Evolutionary conservation across 1,140 invertebrate genomes (phyloP), one percentile per base, ranked within the genome.

Genomic region (Drosophila malerkotliana): DNA sequence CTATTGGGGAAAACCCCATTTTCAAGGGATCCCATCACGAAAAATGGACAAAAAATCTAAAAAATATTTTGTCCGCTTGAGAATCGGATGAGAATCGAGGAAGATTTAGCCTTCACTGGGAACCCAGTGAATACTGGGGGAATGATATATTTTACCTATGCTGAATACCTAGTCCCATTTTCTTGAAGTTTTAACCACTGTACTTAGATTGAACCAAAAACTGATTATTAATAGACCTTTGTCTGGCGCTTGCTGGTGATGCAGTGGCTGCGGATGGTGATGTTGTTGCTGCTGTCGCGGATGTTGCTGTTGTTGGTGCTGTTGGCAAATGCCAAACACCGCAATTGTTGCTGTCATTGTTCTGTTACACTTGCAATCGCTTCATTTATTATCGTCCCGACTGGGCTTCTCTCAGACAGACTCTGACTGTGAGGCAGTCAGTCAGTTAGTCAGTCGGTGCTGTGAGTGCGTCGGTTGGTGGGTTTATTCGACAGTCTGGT

Each of bases 301-400:
- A 21, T 55, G 57, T 21, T 39, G 58, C 21, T 56, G 71, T 18
- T 61, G 77, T 28, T 71, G 67, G 18, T 60, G 72, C 77, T 75
- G 81, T 81, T 85, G 81, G 82, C 81, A 85, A 85, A 85, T 85
- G 82, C 85, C 85, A 90, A 89, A 90, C 81, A 74, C 85, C 66
- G 85, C 85, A 90, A 90, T 90, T 90, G 85, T 90, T 90, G 85
- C 85, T 90, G 85, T 90, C 85, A 85, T 90, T 90, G 85, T 90
- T 90, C 75, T 84, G 85, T 90, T 90, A 90, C 80, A 84, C 85
- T 89, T 89, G 80, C 80, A 90, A 90, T 90, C 74, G 85, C 79
- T 89, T 89, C 78, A 85, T 89, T 85, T 83, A 85, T 89, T 89
- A 89, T 81, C 76, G 81, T 81, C 73, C 82, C 73, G 63, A 66